Conservation (phyloP, 2,888 invertebrate species). For the Cosmia pyralina region DNA sequence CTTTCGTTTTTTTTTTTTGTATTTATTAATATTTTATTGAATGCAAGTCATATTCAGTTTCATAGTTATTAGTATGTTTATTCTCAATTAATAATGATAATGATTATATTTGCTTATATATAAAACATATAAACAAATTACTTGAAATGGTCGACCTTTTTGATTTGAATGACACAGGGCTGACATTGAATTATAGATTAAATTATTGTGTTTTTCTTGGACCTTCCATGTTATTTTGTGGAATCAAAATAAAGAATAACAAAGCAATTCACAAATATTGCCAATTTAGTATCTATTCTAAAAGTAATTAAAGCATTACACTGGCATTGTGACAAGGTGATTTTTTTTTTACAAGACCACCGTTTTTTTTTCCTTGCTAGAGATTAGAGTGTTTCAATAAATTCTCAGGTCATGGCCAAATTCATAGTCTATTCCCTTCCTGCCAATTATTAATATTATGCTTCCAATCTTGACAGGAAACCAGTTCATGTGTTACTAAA, state of each 20-base stretch:
- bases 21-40: neutral
- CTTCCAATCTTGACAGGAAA: constrained; percentile 22
- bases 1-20: neutral
- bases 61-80: neutral
- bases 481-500: constrained; percentile 19
- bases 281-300: neutral
- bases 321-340: neutral
- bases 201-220: neutral
- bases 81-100: neutral
- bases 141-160: neutral
- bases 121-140: neutral
- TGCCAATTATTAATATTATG: constrained; percentile 16
- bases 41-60: constrained; percentile 9
- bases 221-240: neutral
- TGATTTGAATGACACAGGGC: neutral
- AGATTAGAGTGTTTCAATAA: constrained; percentile 28
- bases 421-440: constrained; percentile 19
- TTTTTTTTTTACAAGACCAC: neutral
- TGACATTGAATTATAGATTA: neutral
- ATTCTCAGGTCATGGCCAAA: constrained; percentile 51
- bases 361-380: constrained; percentile 13
- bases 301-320: neutral
- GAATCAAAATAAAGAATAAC: neutral
- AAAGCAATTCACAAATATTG: constrained; percentile 12
- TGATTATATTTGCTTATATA: no score